Conservation (phyloP, 2,797 vertebrate species). For the Leucoraja ocellata region DNA sequence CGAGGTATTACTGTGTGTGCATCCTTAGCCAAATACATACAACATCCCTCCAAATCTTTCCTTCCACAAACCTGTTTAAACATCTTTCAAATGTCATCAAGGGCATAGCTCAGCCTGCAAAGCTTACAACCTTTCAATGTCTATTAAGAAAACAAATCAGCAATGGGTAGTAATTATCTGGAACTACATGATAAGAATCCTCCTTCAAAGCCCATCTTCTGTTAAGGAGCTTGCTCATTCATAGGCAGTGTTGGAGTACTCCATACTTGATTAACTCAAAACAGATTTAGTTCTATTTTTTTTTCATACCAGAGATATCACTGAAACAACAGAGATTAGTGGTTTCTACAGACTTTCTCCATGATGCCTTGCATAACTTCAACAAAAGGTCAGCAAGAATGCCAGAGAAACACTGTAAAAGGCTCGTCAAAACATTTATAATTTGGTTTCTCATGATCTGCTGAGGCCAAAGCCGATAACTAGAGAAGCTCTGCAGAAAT, state of each 20-base stretch:
- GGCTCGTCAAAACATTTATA: background rate
- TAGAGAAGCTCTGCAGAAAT: background rate
- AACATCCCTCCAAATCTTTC: background rate
- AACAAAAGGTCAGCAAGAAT: background rate
- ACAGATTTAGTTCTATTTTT: background rate
- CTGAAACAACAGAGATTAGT: background rate
- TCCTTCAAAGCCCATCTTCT: no score
- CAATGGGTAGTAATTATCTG: background rate
- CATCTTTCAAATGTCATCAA: no score
- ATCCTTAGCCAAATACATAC: background rate
- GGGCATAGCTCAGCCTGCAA: no score
- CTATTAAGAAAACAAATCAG: no score
- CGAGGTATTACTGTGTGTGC: background rate
- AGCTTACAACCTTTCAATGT: no score
- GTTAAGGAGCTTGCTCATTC: background rate
- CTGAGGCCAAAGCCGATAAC: background rate
- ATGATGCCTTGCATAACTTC: background rate
- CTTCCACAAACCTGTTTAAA: no score
- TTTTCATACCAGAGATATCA: background rate
- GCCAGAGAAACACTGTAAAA: background rate
- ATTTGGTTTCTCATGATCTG: background rate
- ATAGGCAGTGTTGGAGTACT: background rate
- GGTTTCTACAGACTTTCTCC: background rate
- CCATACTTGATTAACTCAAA: background rate
- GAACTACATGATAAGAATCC: background rate